A percentile compares a stretch with the other conserved stretches of the same genome.
Evolutionary conservation across 2,888 invertebrate genomes (phyloP).

Genomic region (Coelinius sp.): DNA sequence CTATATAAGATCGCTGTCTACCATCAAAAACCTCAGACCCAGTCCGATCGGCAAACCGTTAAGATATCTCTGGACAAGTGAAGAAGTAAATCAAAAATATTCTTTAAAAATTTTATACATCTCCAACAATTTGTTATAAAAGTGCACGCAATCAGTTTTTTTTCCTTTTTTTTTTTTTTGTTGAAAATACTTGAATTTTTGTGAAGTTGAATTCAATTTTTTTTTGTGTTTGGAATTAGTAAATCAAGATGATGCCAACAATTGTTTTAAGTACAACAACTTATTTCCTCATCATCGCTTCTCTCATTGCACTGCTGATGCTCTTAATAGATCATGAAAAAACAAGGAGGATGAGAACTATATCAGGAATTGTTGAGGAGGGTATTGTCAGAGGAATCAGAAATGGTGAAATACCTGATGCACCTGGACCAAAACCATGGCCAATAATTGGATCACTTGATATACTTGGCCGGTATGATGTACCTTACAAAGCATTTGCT

Average conservation of each 20-base stretch:
- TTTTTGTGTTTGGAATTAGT: background rate
- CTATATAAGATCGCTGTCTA: slow-evolving; percentile 67
- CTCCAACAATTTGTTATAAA: background rate
- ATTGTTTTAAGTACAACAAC: slow-evolving; percentile 58
- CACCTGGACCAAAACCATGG: slow-evolving; percentile 73
- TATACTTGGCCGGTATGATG: slow-evolving; percentile 74
- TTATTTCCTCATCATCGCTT: slow-evolving; percentile 56
- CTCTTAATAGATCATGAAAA: slow-evolving; percentile 56
- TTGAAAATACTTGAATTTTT: no score
- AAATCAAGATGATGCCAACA: slow-evolving; percentile 44
- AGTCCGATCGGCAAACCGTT: slow-evolving; percentile 65
- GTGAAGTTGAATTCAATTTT: background rate
- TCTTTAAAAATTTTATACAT: background rate
- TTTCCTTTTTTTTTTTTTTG: background rate
- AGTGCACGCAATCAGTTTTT: no score
- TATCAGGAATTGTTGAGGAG: background rate
- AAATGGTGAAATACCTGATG: slow-evolving; percentile 57
- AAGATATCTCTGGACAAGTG: slow-evolving; percentile 48
- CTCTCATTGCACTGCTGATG: slow-evolving; percentile 53
- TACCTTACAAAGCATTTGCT: slow-evolving; percentile 76
- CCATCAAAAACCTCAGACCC: slow-evolving; percentile 67
- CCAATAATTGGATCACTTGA: slow-evolving; percentile 76
- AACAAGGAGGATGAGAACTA: slow-evolving; percentile 43
- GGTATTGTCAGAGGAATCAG: background rate
- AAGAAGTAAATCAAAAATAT: background rate